Base-by-base conservation (phyloP, 2,113 vertebrate genomes). In the Anguilla japonica region DNA sequence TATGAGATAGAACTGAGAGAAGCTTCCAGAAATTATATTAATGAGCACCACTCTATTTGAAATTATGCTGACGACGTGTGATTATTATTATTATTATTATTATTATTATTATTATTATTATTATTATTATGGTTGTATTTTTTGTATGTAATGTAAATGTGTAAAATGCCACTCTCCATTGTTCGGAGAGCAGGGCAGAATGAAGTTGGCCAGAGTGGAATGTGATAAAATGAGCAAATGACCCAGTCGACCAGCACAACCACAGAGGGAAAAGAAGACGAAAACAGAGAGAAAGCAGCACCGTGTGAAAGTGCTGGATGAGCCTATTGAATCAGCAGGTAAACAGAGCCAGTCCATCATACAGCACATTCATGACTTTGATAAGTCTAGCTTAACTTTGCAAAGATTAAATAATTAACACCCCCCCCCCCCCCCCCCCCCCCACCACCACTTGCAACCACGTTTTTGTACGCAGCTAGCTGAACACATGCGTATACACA, bases 401-500 rank as follows among this genome's bases (percentile, higher is more conserved):
- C 14, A 18, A 60, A 50, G n/a, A 9, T 57, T 57, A 83, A 56
- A 83, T 22, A 41, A 82, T 82, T 50, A 82, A 41, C 18, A n/a
- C 43, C 41, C 41, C 6, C n/a, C 26, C 29, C 5, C 9, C 6
- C n/a, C 5, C 7, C 41, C 41, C 6, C n/a, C 26, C 29, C 5
- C 9, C 6, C n/a, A 3, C 7, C 50, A 5, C 13, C 50, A 34
- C 7, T 20, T 50, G 67, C 57, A 84, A 57, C 40, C 20, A 60
- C 67, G 85, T 67, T 67, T 60, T 20, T 53, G 89, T 89, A 86
- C 88, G 53, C 89, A 88, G 80, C 88, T 88, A 63, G 79, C 34
- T 20, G 84, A 82, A 87, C 79, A 89, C 75, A 88, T 87, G 16
- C 83, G 89, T 88, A 91, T 92, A 89, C 43, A 20, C n/a, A 18